Conservation (phyloP, 2,888 invertebrate species). For the Tenthredo distinguenda region DNA sequence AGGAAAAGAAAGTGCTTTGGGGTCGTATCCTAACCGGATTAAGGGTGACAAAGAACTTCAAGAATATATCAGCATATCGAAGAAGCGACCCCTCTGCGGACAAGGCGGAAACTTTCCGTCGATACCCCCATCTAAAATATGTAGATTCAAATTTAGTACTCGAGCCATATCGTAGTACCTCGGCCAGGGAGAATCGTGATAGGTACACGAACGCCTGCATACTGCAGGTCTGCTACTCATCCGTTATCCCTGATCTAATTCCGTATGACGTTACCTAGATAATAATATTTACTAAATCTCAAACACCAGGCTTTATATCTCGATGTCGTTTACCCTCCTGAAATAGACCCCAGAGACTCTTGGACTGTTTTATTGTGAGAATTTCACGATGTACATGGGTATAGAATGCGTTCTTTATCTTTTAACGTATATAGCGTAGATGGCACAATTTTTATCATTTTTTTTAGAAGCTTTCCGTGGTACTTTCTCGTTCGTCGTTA, state of each 20-base stretch:
- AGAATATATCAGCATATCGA: constrained; percentile 20
- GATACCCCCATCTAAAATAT: constrained; percentile 15
- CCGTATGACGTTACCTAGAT: constrained; percentile 30
- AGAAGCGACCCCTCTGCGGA: not conserved
- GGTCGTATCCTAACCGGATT: constrained; percentile 9
- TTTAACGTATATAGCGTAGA: too few species aligned
- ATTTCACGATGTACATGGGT: not conserved
- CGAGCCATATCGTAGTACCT: not conserved
- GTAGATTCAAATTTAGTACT: constrained; percentile 43
- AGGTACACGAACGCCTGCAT: constrained; percentile 19
- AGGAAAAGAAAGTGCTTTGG: constrained; percentile 13
- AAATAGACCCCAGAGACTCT: constrained; percentile 4
- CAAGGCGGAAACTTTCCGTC: not conserved
- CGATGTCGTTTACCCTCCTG: constrained; percentile 15
- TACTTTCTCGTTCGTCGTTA: not conserved
- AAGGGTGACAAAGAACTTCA: constrained; percentile 26
- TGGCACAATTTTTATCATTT: not conserved
- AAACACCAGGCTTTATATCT: constrained; percentile 16
- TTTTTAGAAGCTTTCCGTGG: not conserved
- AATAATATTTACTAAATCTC: constrained; percentile 44
- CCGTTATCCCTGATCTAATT: constrained; percentile 45
- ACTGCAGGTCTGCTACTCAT: constrained; percentile 36
- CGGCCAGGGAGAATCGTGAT: not conserved
- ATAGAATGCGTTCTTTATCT: not conserved
- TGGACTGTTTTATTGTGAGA: not conserved